Percentiles rank a stretch among this genome's conserved stretches.
Conservation (phyloP, 2,888 invertebrate genomes). For the Patella pellucida region DNA sequence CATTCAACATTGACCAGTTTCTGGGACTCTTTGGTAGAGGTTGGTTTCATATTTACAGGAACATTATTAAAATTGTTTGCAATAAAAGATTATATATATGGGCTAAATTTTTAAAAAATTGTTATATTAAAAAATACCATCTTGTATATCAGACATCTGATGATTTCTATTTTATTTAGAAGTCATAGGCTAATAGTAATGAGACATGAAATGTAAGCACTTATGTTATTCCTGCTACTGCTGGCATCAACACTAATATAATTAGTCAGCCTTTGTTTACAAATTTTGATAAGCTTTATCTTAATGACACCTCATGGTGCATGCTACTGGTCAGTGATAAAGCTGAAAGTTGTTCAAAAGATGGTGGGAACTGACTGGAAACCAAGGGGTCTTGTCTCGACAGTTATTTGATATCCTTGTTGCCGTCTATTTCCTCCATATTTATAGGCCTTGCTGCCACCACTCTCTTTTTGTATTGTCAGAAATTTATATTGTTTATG, state of each 20-base stretch:
- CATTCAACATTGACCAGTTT: too few species aligned
- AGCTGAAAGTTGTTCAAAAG: not conserved
- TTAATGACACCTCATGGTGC: slow-evolving; percentile 22
- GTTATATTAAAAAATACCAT: too few species aligned
- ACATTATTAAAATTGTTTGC: too few species aligned
- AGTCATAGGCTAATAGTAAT: too few species aligned
- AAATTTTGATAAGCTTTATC: slow-evolving; percentile 24
- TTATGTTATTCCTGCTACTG: not conserved
- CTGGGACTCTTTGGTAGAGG: too few species aligned
- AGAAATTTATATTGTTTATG: slow-evolving; percentile 12
- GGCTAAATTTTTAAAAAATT: too few species aligned
- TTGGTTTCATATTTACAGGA: too few species aligned
- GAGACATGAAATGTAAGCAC: not conserved
- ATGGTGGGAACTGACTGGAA: slow-evolving; percentile 5
- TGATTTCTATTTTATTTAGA: too few species aligned
- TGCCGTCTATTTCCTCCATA: not conserved
- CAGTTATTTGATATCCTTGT: slow-evolving; percentile 1
- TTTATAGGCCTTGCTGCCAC: not conserved
- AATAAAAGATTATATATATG: too few species aligned
- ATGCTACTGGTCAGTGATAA: slow-evolving; percentile 20
- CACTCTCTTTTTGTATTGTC: slow-evolving; percentile 7
- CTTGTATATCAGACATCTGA: too few species aligned
- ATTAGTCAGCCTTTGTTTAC: slow-evolving; percentile 24
- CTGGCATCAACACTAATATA: slow-evolving; percentile 7
- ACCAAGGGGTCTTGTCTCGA: not conserved